Base-by-base conservation (phyloP, 2,797 vertebrate genomes). In the Sebastes hubbsi region DNA sequence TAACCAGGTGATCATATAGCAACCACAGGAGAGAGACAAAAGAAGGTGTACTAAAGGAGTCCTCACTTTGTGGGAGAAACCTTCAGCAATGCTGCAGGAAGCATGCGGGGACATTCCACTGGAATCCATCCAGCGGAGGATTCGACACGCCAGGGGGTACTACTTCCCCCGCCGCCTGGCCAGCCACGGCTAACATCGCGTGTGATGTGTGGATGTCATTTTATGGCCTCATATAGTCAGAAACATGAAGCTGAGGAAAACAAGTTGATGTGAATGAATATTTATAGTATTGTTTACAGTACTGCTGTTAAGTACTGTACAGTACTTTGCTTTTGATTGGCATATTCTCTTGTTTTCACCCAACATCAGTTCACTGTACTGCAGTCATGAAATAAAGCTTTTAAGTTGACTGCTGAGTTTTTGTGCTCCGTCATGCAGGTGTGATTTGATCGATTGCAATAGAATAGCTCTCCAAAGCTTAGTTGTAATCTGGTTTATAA, bases 21-120 rank as follows among this genome's bases (percentile, higher is more conserved):
- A 69, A 49, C 30, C 8, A 34, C 34, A 34, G 30, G 24, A 4
- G 13, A 58, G 20, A 32, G 42, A 18, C 42, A 46, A 18, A 7
- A 46, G 14, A 60, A 29, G 18, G 9, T 42, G 68, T 36, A 25
- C 38, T 18, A 65, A n/a, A 72, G 54, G 30, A 74, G 46, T 66
- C 22, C 27, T 32, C 42, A 42, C 20, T 20, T 5, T 56, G 72
- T 9, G 27, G 38, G 75, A 56, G 89, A 29, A 81, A 77, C 8
- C 27, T 42, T 65, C 66, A 64, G 70, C 32, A 55, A 55, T 65
- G 66, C 76, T 56, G 22, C 6, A 82, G 84, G 61, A 89, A 80
- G 34, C 70, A 74, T 79, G 88, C 20, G n/a, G 78, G 76, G 85
- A 91, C 91, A 90, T 93, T 93, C 92, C 91, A 79, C 78, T 80